Percentiles rank a stretch among this genome's conserved stretches.
phyloP scores from a whole-genome alignment of 2,888 invertebrate genomes.

The Cheiracanthium punctorium region DNA sequence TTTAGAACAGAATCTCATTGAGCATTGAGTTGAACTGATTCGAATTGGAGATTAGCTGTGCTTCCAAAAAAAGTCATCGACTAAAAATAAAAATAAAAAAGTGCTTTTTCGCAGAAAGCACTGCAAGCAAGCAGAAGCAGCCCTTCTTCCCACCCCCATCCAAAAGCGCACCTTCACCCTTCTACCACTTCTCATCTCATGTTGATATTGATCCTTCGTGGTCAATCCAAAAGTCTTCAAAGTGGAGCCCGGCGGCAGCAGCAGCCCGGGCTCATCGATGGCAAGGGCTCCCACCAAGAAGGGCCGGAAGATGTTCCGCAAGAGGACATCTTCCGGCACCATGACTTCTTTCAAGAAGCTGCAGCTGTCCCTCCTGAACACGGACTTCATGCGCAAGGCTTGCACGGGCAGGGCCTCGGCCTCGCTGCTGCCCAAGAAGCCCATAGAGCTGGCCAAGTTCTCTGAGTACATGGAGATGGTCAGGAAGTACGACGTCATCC shows the following conservation, averaged over 20 bases:
- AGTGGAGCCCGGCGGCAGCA: slow-evolving; percentile 41
- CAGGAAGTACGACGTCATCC: slow-evolving; percentile 91
- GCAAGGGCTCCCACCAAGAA: slow-evolving; percentile 57
- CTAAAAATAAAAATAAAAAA: background rate
- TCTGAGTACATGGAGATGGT: slow-evolving; percentile 90
- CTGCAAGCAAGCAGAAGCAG: background rate
- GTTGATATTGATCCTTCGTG: too few species aligned
- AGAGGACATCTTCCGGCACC: slow-evolving; percentile 46
- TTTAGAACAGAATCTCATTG: too few species aligned
- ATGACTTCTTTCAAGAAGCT: slow-evolving; percentile 71
- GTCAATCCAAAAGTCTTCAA: slow-evolving; percentile 8
- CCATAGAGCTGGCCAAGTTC: slow-evolving; percentile 87
- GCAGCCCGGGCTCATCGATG: slow-evolving; percentile 27
- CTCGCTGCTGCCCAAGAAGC: slow-evolving; percentile 82
- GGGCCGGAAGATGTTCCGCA: slow-evolving; percentile 42
- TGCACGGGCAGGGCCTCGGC: slow-evolving; percentile 57
- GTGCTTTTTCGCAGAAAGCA: background rate
- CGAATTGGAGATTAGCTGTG: too few species aligned
- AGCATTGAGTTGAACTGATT: too few species aligned
- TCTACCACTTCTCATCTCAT: too few species aligned
- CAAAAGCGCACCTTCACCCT: background rate
- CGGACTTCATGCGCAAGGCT: slow-evolving; percentile 69
- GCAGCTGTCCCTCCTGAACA: slow-evolving; percentile 72
- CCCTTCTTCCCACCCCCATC: background rate
- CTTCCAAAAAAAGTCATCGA: background rate